Conservation (phyloP, 2,797 vertebrate species). For the Garrulus glandarius region DNA sequence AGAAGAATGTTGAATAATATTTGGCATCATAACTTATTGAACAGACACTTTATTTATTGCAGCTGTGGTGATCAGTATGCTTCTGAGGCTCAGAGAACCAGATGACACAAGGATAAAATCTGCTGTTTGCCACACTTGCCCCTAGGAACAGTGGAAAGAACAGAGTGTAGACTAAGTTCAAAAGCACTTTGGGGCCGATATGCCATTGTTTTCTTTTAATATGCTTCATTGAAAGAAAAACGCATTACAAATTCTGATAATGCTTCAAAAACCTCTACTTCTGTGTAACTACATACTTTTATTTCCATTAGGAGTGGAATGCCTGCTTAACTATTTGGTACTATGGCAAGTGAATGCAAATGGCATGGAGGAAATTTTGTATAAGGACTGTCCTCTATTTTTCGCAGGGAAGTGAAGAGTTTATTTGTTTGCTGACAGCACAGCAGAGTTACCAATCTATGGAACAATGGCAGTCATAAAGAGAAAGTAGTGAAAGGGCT, state of each 20-base stretch:
- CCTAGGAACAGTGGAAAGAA: not conserved
- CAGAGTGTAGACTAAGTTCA: constrained; percentile 28
- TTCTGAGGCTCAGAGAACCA: constrained; percentile 61
- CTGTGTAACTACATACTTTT: not conserved
- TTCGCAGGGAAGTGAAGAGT: not conserved
- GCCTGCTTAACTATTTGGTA: not conserved
- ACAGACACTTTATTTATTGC: constrained; percentile 71
- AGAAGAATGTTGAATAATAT: constrained; percentile 71
- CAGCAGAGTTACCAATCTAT: not conserved
- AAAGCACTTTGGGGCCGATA: not conserved
- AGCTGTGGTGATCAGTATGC: constrained; percentile 66
- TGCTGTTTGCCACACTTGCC: constrained; percentile 20
- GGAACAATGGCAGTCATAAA: not conserved
- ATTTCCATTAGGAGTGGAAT: not conserved
- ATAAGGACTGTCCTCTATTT: not conserved
- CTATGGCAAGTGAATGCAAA: not conserved
- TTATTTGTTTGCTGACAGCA: not conserved
- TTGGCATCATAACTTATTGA: constrained; percentile 61
- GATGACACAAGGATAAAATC: constrained; percentile 47
- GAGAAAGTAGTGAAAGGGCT: not conserved
- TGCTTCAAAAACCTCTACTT: not conserved
- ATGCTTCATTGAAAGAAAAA: constrained; percentile 1
- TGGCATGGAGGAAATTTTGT: not conserved
- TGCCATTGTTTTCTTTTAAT: constrained; percentile 52
- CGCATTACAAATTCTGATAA: constrained; percentile 27